Base-by-base conservation (phyloP, 1,140 invertebrate species). In the Aphis gossypii region DNA sequence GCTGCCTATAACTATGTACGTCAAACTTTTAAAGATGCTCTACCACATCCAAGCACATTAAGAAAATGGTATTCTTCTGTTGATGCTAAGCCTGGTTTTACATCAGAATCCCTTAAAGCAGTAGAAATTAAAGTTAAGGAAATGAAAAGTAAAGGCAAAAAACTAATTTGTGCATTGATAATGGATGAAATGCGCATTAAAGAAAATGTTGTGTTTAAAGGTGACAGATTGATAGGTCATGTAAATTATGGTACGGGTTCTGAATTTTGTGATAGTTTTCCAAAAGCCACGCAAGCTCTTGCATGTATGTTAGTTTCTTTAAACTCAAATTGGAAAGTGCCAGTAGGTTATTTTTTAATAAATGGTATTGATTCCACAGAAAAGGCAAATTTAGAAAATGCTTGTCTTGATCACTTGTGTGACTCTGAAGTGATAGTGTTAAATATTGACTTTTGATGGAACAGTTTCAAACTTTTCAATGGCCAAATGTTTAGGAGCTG, bases 131-230 rank as follows among this genome's bases (percentile, higher is more conserved):
- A 94, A 14, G 46, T 48, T 76, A 38, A 90, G 4, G 92, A 76
- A 82, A 84, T 82, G 9, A 84, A 84, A 86, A 87, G 30, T 88
- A 86, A 93, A 83, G 54, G 54, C 23, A 56, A 56, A 56, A 56
- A 56, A 56, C 54, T 56, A 56, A 56, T 56, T 23, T 56, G 54
- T 56, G 54, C 54, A 56, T 56, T 56, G 54, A 56, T 56, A 23
- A 87, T 94, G 21, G 94, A 95, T 93, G 94, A 94, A 92, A 94
- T 95, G 94, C 88, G 93, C 25, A 94, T 95, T 54, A 89, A 92
- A 35, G 93, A 94, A 94, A 48, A 94, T 92, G 76, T 94, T 94
- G 93, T 94, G 91, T 95, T 89, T 89, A 94, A 93, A 90, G 94
- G 94, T 25, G 93, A 76, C 94, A 90, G 90, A 41, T 93, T 93